These are phyloP conservation scores for Chesias legatella DNA, from an alignment of 2,888 invertebrate genomes.

Conservation along the genomic window DNA sequence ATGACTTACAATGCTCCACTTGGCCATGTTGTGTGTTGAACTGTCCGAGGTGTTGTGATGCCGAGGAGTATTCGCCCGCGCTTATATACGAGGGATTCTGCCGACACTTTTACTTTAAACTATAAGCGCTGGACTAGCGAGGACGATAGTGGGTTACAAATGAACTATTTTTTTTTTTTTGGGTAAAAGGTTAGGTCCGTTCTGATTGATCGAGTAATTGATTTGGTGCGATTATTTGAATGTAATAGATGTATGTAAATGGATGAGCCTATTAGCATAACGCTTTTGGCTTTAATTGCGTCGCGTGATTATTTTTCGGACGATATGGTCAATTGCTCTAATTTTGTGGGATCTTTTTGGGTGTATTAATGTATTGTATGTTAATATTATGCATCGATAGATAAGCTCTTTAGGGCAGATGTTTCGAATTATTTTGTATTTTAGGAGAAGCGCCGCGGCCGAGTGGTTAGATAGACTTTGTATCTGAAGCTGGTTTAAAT, in stretches of 20 bases:
- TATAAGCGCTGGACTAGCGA: slow-evolving; percentile 51
- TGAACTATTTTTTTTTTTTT: slow-evolving; percentile 59
- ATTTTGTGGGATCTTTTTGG: too few relatives aligned
- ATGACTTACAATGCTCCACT: slow-evolving; percentile 71
- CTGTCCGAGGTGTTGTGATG: slow-evolving; percentile 63
- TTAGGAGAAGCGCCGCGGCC: too few relatives aligned
- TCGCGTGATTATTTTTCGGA: too few relatives aligned
- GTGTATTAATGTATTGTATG: too few relatives aligned
- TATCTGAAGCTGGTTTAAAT: too few relatives aligned
- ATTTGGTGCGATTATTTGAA: not conserved
- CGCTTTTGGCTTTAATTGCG: too few relatives aligned
- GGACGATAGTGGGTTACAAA: slow-evolving; percentile 62
- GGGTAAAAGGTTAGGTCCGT: slow-evolving; percentile 34
- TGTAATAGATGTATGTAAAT: slow-evolving; percentile 1
- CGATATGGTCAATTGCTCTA: too few relatives aligned
- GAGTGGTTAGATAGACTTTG: too few relatives aligned
- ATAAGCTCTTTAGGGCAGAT: too few relatives aligned
- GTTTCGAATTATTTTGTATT: too few relatives aligned
- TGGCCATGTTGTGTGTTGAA: slow-evolving; percentile 64
- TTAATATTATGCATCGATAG: too few relatives aligned
- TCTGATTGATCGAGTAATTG: slow-evolving; percentile 16
- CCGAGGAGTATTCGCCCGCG: slow-evolving; percentile 37
- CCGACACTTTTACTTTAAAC: slow-evolving; percentile 71
- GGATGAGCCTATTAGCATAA: not conserved
- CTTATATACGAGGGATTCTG: slow-evolving; percentile 68